Conservation (phyloP, 1,140 invertebrate species). For the Callitettix versicolor region DNA sequence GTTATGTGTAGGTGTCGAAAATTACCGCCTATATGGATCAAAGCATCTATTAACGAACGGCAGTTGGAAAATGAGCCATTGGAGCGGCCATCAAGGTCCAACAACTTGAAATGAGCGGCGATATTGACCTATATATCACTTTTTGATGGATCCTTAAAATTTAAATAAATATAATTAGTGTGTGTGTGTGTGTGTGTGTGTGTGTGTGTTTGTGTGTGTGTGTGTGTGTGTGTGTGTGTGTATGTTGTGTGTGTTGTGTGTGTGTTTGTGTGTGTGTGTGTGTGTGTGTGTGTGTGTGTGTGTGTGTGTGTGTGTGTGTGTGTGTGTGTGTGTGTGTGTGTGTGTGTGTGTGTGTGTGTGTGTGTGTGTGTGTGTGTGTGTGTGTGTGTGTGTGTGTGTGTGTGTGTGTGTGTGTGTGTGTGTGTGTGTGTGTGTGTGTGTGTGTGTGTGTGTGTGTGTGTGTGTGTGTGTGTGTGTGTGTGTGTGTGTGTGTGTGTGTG, state of each 20-base stretch:
- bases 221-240: no score
- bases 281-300: conserved; percentile 5
- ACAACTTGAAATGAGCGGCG: not conserved
- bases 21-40: not conserved
- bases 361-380: conserved; percentile 4
- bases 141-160: no score
- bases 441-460: conserved; percentile 6
- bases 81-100: not conserved
- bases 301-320: conserved; percentile 8
- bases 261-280: no score
- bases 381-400: conserved; percentile 5
- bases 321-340: conserved; percentile 8
- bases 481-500: conserved; percentile 1
- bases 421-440: conserved; percentile 8
- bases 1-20: not conserved
- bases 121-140: not conserved
- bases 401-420: conserved; percentile 3
- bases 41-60: not conserved
- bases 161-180: no score
- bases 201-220: no score
- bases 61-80: not conserved
- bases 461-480: conserved; percentile 4
- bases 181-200: no score
- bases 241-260: no score
- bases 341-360: conserved; percentile 8